These are phyloP conservation scores for Scalopus aquaticus DNA, from an alignment of 2,113 vertebrate species.

Conservation along the genomic window DNA sequence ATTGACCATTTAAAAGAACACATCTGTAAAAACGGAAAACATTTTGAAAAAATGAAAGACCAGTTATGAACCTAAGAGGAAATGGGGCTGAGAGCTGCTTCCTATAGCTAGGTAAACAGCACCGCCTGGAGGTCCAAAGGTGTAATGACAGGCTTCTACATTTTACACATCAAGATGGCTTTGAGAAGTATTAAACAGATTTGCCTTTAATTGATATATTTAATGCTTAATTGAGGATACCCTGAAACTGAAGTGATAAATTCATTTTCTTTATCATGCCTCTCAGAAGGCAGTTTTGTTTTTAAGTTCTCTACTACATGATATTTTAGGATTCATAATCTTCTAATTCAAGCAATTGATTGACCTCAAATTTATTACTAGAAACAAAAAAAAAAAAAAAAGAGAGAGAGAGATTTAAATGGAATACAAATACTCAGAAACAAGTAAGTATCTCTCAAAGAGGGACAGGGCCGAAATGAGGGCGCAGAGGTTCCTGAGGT, in stretches of 20 bases:
- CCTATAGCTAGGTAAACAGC: slow-evolving; percentile 72
- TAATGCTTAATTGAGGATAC: background rate
- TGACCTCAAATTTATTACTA: no score
- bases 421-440: background rate
- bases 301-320: background rate
- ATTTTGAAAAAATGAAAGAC: slow-evolving; percentile 48
- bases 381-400: no score
- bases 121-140: slow-evolving; percentile 77
- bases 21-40: slow-evolving; percentile 73
- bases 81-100: background rate
- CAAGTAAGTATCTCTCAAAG: background rate
- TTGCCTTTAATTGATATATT: slow-evolving; percentile 19
- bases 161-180: background rate
- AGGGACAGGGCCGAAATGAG: background rate
- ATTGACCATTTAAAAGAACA: slow-evolving; percentile 77
- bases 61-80: slow-evolving; percentile 15
- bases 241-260: background rate
- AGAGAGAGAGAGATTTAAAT: no score
- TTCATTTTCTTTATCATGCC: slow-evolving; percentile 5
- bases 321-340: background rate
- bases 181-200: background rate
- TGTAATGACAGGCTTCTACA: slow-evolving; percentile 12
- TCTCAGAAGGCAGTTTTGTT: slow-evolving; percentile 9
- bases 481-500: accelerated
- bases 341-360: background rate